phyloP scores from a whole-genome alignment of 2,797 vertebrate species.

The Poeciliopsis infans region DNA sequence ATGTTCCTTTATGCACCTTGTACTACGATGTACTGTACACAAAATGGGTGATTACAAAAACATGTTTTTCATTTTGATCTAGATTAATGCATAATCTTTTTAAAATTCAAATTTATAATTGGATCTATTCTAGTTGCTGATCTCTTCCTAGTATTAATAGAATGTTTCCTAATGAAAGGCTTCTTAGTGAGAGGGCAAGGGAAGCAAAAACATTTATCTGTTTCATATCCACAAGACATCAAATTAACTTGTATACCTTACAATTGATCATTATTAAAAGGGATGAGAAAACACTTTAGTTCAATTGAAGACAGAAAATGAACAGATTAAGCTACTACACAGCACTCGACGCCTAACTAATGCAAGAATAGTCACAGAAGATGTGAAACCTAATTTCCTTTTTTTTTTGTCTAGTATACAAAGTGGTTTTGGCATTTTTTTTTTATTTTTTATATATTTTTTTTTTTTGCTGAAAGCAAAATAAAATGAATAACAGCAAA shows the following conservation, averaged over 20 bases:
- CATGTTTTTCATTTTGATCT: not conserved
- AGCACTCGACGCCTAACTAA: not conserved
- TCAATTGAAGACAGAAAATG: not conserved
- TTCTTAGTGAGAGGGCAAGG: not conserved
- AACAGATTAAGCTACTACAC: not conserved
- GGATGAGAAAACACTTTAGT: not conserved
- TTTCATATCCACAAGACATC: not conserved
- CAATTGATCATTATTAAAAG: too few species aligned
- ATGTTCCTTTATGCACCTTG: too few species aligned
- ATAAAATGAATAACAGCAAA: not conserved
- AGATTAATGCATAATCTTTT: not conserved
- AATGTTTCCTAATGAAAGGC: not conserved
- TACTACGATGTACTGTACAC: too few species aligned
- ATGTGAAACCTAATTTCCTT: not conserved
- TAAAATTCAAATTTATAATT: not conserved
- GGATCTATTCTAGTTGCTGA: not conserved
- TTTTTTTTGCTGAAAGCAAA: not conserved
- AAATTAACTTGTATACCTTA: not conserved
- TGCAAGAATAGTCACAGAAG: not conserved
- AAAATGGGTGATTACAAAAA: slow-evolving; percentile 6
- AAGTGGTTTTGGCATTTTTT: not conserved
- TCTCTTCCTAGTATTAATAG: not conserved
- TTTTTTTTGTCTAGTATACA: too few species aligned
- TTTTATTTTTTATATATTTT: not conserved
- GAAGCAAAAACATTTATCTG: not conserved